Percentiles rank a stretch among this genome's conserved stretches.
These are phyloP conservation scores for Drosophila nikananu DNA, from an alignment of 1,140 invertebrate genomes.

Conservation along the genomic window DNA sequence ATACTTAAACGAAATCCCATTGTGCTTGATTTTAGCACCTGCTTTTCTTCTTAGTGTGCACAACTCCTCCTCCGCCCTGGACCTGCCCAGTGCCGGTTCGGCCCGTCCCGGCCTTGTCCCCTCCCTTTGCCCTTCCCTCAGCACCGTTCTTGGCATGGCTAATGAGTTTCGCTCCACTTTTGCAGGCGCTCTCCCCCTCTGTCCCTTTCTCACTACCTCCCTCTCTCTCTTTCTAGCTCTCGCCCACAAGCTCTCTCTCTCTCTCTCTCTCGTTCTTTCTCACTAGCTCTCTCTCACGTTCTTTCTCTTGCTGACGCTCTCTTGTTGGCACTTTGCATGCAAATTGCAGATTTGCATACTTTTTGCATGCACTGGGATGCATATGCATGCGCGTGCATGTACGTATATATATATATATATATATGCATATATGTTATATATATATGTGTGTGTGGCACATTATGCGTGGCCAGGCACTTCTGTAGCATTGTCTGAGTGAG, in stretches of 20 bases:
- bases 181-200: constrained; percentile 10
- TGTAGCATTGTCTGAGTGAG: constrained; percentile 43
- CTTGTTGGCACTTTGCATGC: constrained; percentile 76
- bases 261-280: constrained; percentile 19
- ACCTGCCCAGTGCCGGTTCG: neutral
- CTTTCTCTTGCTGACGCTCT: constrained; percentile 43
- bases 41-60: constrained; percentile 20
- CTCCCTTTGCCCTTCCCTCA: neutral
- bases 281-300: neutral
- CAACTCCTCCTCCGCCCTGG: constrained; percentile 12
- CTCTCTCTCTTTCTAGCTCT: too few species aligned
- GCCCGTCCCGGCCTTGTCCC: neutral
- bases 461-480: constrained; percentile 60
- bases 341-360: constrained; percentile 79
- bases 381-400: constrained; percentile 37
- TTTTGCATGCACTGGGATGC: constrained; percentile 69
- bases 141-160: constrained; percentile 45
- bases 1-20: constrained; percentile 24
- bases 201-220: neutral
- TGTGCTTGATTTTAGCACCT: constrained; percentile 24
- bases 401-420: neutral
- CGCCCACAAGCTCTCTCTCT: neutral
- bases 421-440: constrained; percentile 7
- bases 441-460: constrained; percentile 33
- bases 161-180: constrained; percentile 61